Conservation (phyloP, 2,888 invertebrate species). For the Xanthorhoe designata region DNA sequence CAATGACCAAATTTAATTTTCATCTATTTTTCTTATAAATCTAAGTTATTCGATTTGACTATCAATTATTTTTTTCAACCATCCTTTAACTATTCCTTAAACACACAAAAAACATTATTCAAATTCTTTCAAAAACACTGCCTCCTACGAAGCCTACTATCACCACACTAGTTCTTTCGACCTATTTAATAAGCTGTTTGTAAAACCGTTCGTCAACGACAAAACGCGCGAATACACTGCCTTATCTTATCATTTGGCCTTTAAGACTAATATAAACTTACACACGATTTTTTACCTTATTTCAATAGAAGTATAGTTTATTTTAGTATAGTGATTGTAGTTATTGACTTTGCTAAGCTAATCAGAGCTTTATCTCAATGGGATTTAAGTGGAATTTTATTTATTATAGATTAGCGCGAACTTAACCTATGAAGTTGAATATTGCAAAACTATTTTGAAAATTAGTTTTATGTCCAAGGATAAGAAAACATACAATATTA, state of each 20-base stretch:
- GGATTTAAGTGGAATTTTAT: neutral
- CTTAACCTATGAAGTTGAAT: neutral
- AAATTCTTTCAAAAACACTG: too few relatives aligned
- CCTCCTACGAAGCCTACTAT: neutral
- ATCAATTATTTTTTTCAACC: too few relatives aligned
- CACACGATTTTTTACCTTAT: slow-evolving; percentile 7
- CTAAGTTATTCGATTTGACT: too few relatives aligned
- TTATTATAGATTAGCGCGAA: neutral
- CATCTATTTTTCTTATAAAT: too few relatives aligned
- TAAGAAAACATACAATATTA: too few relatives aligned
- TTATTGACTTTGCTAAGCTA: neutral
- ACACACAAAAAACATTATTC: too few relatives aligned
- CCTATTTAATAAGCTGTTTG: neutral
- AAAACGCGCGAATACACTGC: slow-evolving; percentile 39
- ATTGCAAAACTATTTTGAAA: too few relatives aligned
- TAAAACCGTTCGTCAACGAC: slow-evolving; percentile 16
- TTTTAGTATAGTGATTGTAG: neutral
- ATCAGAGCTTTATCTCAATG: neutral
- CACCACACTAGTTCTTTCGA: slow-evolving; percentile 6
- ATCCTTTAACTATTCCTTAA: too few relatives aligned
- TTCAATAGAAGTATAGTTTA: neutral
- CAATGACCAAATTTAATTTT: too few relatives aligned
- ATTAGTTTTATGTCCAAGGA: too few relatives aligned
- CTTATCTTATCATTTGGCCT: slow-evolving; percentile 44
- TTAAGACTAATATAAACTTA: slow-evolving; percentile 19